Base-by-base conservation (phyloP, 1,140 invertebrate genomes). In the Tetranychus urticae region DNA sequence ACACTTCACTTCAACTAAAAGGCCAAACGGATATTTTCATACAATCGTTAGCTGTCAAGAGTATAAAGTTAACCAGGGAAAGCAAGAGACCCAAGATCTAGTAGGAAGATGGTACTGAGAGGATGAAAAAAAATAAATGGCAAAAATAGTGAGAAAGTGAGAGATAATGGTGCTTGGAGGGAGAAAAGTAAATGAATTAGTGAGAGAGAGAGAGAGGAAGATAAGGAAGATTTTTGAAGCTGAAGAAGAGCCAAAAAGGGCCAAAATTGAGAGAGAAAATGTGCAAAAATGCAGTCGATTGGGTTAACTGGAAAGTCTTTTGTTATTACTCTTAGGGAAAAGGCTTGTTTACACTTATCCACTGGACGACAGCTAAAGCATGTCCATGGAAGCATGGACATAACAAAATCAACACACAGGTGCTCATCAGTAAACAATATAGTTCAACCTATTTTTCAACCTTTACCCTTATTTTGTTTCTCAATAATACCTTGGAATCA, bases 121-220 rank as follows among this genome's bases (percentile, higher is more conserved):
- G 56, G 34, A 36, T 34, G 34, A 57, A 8, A 60, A 35, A 59
- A 42, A 62, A n/a, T 55, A 36, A 64, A 34, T n/a, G 56, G 33
- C 4, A 56, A 33, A 56, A 33, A 56, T 4, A 56, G 55, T 31
- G 31, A 56, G 55, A 56, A 10, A 36, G 55, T 34, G 35, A 39
- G 35, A 57, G 35, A 45, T 23, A 23, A 23, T 23, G 23, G 23
- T 23, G 23, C 23, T 23, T 23, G 23, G 35, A 39, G 39, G 23
- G 56, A 36, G 56, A 39, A 35, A 57, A 57, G 35, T 23, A 13
- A n/a, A n/a, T n/a, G n/a, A 33, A 52, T 52, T 52, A n/a, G 7
- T n/a, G n/a, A 52, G n/a, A 52, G 50, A 52, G n/a, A 52, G 48
- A 50, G 14, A 31, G 48, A 50, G 50, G 23, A 47, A 23, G n/a